Percentiles rank a stretch among this genome's conserved stretches.
phyloP scores from a whole-genome alignment of 2,888 invertebrate genomes.

The Maniola hyperantus region DNA sequence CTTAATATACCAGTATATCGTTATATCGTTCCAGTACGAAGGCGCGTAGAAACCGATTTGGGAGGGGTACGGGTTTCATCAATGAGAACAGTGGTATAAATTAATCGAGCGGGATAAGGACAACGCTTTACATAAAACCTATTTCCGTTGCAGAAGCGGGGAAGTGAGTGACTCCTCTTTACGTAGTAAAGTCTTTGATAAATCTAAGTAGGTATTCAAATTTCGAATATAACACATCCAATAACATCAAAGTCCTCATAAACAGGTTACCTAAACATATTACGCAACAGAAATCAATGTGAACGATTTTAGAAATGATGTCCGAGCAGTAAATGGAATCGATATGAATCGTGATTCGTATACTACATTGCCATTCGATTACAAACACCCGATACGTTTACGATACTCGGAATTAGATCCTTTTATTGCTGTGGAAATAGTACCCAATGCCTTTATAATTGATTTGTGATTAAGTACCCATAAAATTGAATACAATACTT shows the following conservation, averaged over 20 bases:
- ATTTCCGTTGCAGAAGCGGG: no score
- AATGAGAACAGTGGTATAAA: no score
- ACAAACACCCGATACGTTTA: slow-evolving; percentile 36
- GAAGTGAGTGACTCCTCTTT: no score
- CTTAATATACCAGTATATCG: no score
- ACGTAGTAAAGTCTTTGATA: no score
- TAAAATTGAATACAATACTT: slow-evolving; percentile 17
- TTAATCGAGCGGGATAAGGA: no score
- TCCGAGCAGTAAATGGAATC: slow-evolving; percentile 24
- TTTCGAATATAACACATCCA: slow-evolving; percentile 18
- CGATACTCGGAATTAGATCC: slow-evolving; percentile 32
- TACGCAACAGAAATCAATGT: slow-evolving; percentile 17
- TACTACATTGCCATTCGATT: slow-evolving; percentile 29
- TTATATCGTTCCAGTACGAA: no score
- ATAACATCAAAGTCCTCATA: slow-evolving; percentile 23
- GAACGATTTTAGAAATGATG: slow-evolving; percentile 30
- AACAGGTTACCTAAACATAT: slow-evolving; percentile 15
- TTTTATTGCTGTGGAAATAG: slow-evolving; percentile 30
- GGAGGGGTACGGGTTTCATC: no score
- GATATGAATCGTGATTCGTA: slow-evolving; percentile 19
- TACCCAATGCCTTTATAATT: slow-evolving; percentile 28
- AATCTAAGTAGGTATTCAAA: not conserved
- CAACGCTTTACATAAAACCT: no score
- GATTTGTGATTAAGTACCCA: slow-evolving; percentile 29
- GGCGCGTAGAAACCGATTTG: no score